These are phyloP conservation scores for Sinopyrophorus schimmeli DNA, from an alignment of 2,888 invertebrate species.

Conservation along the genomic window DNA sequence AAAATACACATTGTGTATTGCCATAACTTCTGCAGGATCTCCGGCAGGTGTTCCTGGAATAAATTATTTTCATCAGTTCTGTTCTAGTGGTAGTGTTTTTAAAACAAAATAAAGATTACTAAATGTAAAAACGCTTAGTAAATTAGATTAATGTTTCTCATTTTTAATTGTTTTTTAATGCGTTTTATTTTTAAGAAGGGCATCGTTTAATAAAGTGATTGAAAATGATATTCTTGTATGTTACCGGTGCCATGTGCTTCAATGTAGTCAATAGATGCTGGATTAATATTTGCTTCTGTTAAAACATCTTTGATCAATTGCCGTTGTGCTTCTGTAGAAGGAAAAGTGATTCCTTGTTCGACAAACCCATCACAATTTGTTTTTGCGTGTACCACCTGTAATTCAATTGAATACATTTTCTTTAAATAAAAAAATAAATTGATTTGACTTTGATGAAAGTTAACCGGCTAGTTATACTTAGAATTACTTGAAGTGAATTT, in stretches of 20 bases:
- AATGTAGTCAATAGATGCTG: constrained; percentile 72
- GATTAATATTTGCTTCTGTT: constrained; percentile 71
- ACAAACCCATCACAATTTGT: constrained; percentile 52
- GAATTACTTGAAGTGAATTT: too few relatives aligned
- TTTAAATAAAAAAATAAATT: too few relatives aligned
- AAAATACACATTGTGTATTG: constrained; percentile 80
- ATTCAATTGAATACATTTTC: too few relatives aligned
- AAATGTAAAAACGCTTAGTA: too few relatives aligned
- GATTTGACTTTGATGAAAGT: too few relatives aligned
- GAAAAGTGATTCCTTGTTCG: constrained; percentile 51
- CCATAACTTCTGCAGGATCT: constrained; percentile 88
- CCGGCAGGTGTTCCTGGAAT: constrained; percentile 71
- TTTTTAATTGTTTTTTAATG: too few relatives aligned
- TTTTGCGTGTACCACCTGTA: constrained; percentile 44
- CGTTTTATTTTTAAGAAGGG: too few relatives aligned
- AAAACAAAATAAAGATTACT: too few relatives aligned
- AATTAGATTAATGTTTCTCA: too few relatives aligned
- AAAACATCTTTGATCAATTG: constrained; percentile 66
- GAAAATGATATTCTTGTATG: background rate
- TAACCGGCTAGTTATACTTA: too few relatives aligned
- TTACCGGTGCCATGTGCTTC: constrained; percentile 85
- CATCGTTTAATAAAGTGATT: too few relatives aligned
- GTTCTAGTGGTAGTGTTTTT: too few relatives aligned
- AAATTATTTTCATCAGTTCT: constrained; percentile 37
- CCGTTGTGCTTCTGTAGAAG: constrained; percentile 61